Evolutionary conservation across 2,113 vertebrate species (phyloP), one percentile per base, ranked within the genome.

Genomic region (Notothenia coriiceps): DNA sequence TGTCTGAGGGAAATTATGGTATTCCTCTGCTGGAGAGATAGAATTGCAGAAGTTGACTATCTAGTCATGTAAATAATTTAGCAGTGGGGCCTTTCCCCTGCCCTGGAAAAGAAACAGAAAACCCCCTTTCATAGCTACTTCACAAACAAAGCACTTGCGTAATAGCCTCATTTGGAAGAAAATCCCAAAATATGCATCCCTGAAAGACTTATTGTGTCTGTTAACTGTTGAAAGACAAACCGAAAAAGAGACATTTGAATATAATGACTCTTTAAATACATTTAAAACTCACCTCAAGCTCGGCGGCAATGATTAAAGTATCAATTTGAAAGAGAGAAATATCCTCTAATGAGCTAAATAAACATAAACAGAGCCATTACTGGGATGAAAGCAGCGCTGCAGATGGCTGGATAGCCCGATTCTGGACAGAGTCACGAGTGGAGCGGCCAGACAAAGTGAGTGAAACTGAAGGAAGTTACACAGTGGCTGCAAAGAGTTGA

Each of bases 61-160:
- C 86, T 90, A 87, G 77, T 90, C 82, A 83, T 88, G 85, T 87
- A 82, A 90, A 91, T 90, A 76, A 88, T 87, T 86, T 49, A 83
- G 56, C 68, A 74, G 62, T 76, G 56, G 77, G 55, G 59, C 51
- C 63, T 69, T 73, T 59, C 25, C 56, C 73, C 54, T 66, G 51
- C 61, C 62, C 57, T 59, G 62, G 46, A 66, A 65, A 83, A 66
- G 25, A 22, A 20, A 57, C 20, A 11, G 11, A 6, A 77, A n/a
- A 55, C 43, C 55, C 33, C 51, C 18, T 76, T 57, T 70, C 44
- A 64, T 20, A 43, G 14, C 51, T 49, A 64, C 66, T 51, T 76
- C 59, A 46, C 22, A 65, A 77, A 69, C 50, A 79, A 5, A 63
- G 6, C 15, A 60, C 54, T 70, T 54, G 35, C 18, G 46, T 52